phyloP scores from a whole-genome alignment of 2,797 vertebrate genomes.

The Myripristis jacobus region DNA sequence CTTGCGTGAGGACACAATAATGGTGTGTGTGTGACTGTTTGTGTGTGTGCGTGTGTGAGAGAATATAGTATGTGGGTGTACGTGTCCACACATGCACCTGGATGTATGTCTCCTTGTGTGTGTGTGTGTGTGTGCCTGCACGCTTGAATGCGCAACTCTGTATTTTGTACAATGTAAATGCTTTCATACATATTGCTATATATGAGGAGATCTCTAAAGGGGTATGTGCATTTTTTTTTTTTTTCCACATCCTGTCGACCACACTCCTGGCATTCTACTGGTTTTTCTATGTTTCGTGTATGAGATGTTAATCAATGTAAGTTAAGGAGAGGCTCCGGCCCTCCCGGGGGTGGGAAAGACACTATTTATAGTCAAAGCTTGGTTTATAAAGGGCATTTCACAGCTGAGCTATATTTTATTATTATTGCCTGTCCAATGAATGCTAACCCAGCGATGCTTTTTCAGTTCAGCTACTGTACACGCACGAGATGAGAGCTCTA shows the following conservation, averaged over 20 bases:
- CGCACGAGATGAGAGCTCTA: constrained; percentile 72
- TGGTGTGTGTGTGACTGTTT: constrained; percentile 1
- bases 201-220: constrained; percentile 49
- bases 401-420: constrained; percentile 75
- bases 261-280: constrained; percentile 42
- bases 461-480: constrained; percentile 71
- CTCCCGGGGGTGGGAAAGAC: constrained; percentile 37
- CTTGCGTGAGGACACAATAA: constrained; percentile 30
- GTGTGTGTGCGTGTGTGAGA: constrained; percentile 33
- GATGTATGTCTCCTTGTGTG: too few species aligned
- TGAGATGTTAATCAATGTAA: constrained; percentile 61
- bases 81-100: constrained; percentile 25
- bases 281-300: constrained; percentile 60
- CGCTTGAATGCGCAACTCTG: constrained; percentile 40
- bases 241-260: constrained; percentile 47
- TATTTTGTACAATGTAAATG: constrained; percentile 75
- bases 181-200: constrained; percentile 63
- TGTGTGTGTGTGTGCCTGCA: constrained; percentile 15
- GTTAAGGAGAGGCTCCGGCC: constrained; percentile 52
- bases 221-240: constrained; percentile 49
- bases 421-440: constrained; percentile 77
- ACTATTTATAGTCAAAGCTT: constrained; percentile 80
- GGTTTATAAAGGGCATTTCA: constrained; percentile 81
- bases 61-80: too few species aligned
- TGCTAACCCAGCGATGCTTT: constrained; percentile 73